Conservation (phyloP, 2,113 vertebrate genomes). For the Varanus salvator region DNA sequence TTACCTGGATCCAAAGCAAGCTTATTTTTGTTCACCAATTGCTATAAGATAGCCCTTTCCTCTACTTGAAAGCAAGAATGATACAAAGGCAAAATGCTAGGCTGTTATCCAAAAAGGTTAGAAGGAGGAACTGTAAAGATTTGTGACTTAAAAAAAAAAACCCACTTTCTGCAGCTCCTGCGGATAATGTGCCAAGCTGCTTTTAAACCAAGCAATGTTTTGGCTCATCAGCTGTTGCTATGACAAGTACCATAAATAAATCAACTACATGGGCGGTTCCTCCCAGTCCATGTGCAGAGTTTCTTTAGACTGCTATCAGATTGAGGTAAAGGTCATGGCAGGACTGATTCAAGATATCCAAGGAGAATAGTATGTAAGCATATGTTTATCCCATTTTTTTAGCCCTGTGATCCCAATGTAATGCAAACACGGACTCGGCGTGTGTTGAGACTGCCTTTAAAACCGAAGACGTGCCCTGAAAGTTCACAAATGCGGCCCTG, state of each 20-base stretch:
- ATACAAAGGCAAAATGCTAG: neutral
- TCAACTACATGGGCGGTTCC: neutral
- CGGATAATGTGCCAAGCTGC: neutral
- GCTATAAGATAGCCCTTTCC: neutral
- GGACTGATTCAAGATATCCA: neutral
- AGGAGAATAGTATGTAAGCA: neutral
- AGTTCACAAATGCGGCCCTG: constrained; percentile 85
- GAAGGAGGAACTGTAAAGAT: neutral
- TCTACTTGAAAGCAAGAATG: neutral
- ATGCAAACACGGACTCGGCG: constrained; percentile 85
- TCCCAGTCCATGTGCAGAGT: neutral
- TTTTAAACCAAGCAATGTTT: neutral
- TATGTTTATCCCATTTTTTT: constrained; percentile 31
- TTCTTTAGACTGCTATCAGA: neutral
- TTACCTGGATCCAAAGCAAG: neutral
- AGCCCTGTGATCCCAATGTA: constrained; percentile 85
- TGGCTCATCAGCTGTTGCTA: neutral
- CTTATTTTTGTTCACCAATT: neutral
- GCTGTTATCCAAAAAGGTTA: neutral
- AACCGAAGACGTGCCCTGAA: constrained; percentile 83
- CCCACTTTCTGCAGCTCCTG: neutral
- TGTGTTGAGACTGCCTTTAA: constrained; percentile 81
- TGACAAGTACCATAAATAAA: neutral
- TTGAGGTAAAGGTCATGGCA: neutral
- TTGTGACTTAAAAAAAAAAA: no score